These are phyloP conservation scores for Caerostris darwini DNA, from an alignment of 1,140 invertebrate species.

Conservation along the genomic window DNA sequence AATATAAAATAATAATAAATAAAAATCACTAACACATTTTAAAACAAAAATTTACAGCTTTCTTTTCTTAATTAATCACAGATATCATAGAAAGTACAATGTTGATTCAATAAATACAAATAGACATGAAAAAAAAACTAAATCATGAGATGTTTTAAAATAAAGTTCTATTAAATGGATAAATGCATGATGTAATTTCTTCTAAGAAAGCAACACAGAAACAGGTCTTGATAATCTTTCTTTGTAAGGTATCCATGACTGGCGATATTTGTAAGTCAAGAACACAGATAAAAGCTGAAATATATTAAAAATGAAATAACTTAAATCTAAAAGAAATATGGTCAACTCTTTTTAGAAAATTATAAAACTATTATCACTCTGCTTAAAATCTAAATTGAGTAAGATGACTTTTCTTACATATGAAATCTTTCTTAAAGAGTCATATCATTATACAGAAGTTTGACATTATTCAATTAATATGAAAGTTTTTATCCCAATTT, in stretches of 20 bases:
- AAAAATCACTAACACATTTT: no score
- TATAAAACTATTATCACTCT: neutral
- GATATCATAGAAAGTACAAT: no score
- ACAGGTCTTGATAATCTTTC: slow-evolving; percentile 50
- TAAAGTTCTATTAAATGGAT: neutral
- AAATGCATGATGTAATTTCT: neutral
- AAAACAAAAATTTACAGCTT: no score
- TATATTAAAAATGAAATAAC: neutral
- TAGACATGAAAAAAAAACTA: no score
- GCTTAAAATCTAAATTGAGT: no score
- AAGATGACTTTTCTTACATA: neutral
- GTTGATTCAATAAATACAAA: no score
- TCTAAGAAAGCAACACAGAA: neutral
- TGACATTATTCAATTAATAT: neutral
- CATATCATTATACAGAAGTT: neutral
- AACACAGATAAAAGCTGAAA: slow-evolving; percentile 70
- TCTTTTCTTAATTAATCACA: no score
- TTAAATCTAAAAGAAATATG: neutral
- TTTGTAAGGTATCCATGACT: slow-evolving; percentile 74
- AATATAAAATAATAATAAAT: no score
- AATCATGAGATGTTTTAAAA: no score
- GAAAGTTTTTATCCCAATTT: no score
- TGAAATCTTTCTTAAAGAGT: neutral
- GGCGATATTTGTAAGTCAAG: slow-evolving; percentile 68
- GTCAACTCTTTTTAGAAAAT: neutral